Percentiles rank a stretch among this genome's conserved stretches.
These are phyloP conservation scores for Apocheima hispidaria DNA, from an alignment of 2,888 invertebrate genomes.

Conservation along the genomic window DNA sequence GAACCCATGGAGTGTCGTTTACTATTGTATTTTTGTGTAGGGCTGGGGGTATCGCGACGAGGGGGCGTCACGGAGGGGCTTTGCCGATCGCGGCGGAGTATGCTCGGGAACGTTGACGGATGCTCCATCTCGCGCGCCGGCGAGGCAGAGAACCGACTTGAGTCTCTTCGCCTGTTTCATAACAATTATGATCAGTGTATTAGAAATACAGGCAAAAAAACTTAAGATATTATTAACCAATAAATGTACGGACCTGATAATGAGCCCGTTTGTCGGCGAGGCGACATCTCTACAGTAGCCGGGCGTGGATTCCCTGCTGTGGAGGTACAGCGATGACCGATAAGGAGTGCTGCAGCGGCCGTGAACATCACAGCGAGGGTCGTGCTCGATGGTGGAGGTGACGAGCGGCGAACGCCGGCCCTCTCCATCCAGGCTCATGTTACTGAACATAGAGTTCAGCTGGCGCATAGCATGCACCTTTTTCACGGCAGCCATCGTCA, in stretches of 20 bases:
- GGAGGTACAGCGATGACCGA: constrained; percentile 77
- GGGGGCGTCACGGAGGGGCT: constrained; percentile 80
- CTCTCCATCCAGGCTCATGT: constrained; percentile 86
- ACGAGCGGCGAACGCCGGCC: constrained; percentile 76
- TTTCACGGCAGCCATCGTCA: constrained; percentile 83
- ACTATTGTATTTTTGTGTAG: constrained; percentile 69
- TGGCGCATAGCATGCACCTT: constrained; percentile 89
- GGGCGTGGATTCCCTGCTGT: constrained; percentile 82
- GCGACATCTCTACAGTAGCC: constrained; percentile 86
- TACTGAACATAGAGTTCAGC: constrained; percentile 90
- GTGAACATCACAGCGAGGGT: constrained; percentile 90
- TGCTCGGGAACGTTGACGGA: constrained; percentile 90
- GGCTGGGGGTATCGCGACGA: constrained; percentile 81
- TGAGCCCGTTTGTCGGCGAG: constrained; percentile 79
- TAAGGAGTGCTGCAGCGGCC: constrained; percentile 83
- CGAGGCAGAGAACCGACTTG: constrained; percentile 85
- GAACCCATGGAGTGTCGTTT: constrained; percentile 81
- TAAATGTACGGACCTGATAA: constrained; percentile 72
- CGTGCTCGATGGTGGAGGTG: constrained; percentile 85
- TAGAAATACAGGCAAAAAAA: constrained; percentile 15
- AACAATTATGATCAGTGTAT: constrained; percentile 46
- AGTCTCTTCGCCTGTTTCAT: constrained; percentile 85
- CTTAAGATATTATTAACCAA: neutral
- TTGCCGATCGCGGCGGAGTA: constrained; percentile 87
- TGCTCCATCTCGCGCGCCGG: constrained; percentile 88